Conservation (phyloP, 2,888 invertebrate species). For the Panopea generosa region DNA sequence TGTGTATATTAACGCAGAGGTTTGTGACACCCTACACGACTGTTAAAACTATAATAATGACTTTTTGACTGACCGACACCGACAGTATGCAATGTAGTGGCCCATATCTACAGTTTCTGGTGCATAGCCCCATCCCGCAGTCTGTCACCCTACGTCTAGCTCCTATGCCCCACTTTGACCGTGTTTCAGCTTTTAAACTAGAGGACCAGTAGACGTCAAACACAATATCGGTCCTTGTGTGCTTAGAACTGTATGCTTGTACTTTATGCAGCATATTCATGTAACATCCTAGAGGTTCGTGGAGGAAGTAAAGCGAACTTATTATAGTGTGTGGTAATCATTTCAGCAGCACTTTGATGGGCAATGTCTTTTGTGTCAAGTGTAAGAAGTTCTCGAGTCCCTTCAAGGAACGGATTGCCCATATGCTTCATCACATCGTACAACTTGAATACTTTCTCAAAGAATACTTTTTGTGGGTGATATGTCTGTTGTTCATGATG, state of each 20-base stretch:
- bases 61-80: too few species aligned
- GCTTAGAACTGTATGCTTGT: slow-evolving; percentile 13
- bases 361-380: slow-evolving; percentile 54
- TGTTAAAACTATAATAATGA: too few species aligned
- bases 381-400: slow-evolving; percentile 46
- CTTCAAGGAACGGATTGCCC: slow-evolving; percentile 44
- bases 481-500: slow-evolving; percentile 33
- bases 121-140: too few species aligned
- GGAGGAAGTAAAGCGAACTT: slow-evolving; percentile 23
- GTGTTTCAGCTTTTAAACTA: slow-evolving; percentile 45
- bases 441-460: too few species aligned
- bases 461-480: slow-evolving; percentile 5
- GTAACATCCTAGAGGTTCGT: slow-evolving; percentile 22
- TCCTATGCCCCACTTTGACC: slow-evolving; percentile 41
- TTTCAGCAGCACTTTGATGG: too few species aligned
- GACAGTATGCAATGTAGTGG: too few species aligned
- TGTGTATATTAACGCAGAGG: too few species aligned
- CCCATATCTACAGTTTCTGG: too few species aligned
- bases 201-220: slow-evolving; percentile 41
- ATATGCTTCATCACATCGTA: too few species aligned
- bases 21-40: too few species aligned
- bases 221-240: slow-evolving; percentile 44
- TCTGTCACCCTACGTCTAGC: too few species aligned
- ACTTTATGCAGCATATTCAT: slow-evolving; percentile 31
- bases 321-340: slow-evolving; percentile 25